Evolutionary conservation across 1,140 invertebrate species (phyloP).

Genomic region (Kradibia gibbosae): DNA sequence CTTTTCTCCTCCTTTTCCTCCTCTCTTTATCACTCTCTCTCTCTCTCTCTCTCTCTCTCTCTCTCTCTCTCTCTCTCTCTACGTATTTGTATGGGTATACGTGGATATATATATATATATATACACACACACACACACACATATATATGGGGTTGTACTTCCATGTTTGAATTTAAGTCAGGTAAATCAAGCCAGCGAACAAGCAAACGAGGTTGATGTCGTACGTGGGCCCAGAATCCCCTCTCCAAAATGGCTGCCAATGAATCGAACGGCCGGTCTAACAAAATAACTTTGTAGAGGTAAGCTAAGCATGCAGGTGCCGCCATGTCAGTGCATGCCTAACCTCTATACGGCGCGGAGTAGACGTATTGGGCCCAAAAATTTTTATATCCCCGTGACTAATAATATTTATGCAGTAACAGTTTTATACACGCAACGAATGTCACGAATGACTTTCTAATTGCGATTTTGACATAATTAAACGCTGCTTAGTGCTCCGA

Average conservation of each 20-base stretch:
- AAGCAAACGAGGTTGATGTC: not conserved
- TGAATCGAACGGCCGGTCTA: constrained; percentile 63
- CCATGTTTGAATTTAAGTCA: too few relatives aligned
- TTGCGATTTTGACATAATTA: too few relatives aligned
- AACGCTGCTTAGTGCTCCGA: too few relatives aligned
- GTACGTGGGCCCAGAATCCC: constrained; percentile 57
- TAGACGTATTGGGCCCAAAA: not conserved
- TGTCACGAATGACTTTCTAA: not conserved
- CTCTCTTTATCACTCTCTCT: not conserved
- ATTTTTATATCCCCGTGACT: not conserved
- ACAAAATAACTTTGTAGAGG: constrained; percentile 64
- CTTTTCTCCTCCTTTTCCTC: not conserved
- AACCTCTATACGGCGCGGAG: constrained; percentile 63
- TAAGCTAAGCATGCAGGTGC: constrained; percentile 70
- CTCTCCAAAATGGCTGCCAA: constrained; percentile 70
- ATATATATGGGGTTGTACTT: too few relatives aligned
- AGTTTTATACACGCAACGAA: not conserved
- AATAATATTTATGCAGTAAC: not conserved
- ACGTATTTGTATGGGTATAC: too few relatives aligned
- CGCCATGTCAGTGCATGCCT: constrained; percentile 73
- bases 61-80: constrained; percentile 44
- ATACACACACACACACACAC: too few relatives aligned
- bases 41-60: not conserved
- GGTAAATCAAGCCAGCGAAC: too few relatives aligned
- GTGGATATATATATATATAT: too few relatives aligned